Evolutionary conservation across 1,140 invertebrate species (phyloP).

Genomic region (Hestina assimilis): DNA sequence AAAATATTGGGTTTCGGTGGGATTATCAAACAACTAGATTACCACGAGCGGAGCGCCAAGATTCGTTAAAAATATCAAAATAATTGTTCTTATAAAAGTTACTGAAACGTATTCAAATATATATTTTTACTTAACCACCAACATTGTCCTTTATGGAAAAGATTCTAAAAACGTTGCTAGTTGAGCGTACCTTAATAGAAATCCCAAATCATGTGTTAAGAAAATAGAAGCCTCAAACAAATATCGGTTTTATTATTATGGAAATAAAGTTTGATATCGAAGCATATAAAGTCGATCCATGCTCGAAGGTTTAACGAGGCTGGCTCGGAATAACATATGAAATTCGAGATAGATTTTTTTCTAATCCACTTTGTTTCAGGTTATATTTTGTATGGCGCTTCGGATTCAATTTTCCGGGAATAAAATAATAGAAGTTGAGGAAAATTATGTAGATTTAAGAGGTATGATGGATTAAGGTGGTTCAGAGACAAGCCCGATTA

Average conservation of each 20-base stretch:
- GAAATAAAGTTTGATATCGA: not conserved
- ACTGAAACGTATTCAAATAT: no score
- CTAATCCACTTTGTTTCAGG: constrained; percentile 34
- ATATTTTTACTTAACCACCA: no score
- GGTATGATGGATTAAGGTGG: constrained; percentile 27
- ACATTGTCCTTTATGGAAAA: no score
- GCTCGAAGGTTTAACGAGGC: constrained; percentile 11
- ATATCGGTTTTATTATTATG: not conserved
- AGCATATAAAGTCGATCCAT: not conserved
- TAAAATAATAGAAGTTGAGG: constrained; percentile 30
- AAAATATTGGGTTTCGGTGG: no score
- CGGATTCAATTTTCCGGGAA: constrained; percentile 35
- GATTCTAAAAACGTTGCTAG: not conserved
- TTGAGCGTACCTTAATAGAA: not conserved
- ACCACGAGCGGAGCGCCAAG: no score
- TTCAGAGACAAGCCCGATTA: constrained; percentile 16
- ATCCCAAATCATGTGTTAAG: not conserved
- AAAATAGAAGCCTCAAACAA: not conserved
- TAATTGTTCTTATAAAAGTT: not conserved
- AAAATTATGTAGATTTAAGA: constrained; percentile 32
- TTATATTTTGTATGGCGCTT: constrained; percentile 25
- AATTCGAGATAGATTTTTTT: constrained; percentile 19
- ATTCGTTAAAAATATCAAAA: no score
- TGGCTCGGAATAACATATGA: constrained; percentile 20
- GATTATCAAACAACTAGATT: no score